A percentile compares a stretch with the other conserved stretches of the same genome.
Conservation (phyloP, 2,888 invertebrate genomes). For the Scaptomyza cyrtandrae region DNA sequence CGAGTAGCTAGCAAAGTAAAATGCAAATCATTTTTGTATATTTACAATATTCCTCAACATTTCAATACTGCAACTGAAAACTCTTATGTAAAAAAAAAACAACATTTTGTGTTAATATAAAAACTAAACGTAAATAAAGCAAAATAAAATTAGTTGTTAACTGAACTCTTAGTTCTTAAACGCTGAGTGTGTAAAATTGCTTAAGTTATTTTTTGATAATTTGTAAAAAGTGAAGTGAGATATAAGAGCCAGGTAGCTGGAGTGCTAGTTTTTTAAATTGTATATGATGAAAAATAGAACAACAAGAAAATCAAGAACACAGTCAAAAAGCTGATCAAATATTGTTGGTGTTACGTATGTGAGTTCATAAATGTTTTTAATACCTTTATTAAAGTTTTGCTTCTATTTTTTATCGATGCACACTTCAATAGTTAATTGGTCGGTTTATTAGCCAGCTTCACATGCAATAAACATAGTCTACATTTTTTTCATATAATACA, state of each 20-base stretch:
- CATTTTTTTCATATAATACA: slow-evolving; percentile 10
- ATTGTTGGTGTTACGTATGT: slow-evolving; percentile 42
- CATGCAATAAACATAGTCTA: slow-evolving; percentile 27
- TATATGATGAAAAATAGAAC: slow-evolving; percentile 52
- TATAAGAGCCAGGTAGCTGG: slow-evolving; percentile 40
- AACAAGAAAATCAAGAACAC: slow-evolving; percentile 15
- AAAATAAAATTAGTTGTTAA: slow-evolving; percentile 65
- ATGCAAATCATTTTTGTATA: slow-evolving; percentile 33
- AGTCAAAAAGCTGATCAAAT: slow-evolving; percentile 40
- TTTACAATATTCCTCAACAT: slow-evolving; percentile 21
- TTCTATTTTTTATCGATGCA: slow-evolving; percentile 14
- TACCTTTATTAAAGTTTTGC: neutral
- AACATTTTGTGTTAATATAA: slow-evolving; percentile 39
- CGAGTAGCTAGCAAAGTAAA: slow-evolving; percentile 56
- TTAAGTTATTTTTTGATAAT: slow-evolving; percentile 75
- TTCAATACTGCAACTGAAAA: slow-evolving; percentile 27
- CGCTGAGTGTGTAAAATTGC: slow-evolving; percentile 62
- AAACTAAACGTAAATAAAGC: slow-evolving; percentile 20
- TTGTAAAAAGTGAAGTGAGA: slow-evolving; percentile 60
- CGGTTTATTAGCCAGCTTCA: slow-evolving; percentile 31
- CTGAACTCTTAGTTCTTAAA: slow-evolving; percentile 58
- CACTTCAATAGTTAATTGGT: slow-evolving; percentile 22
- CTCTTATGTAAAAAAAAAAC: slow-evolving; percentile 32
- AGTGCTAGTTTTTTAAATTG: slow-evolving; percentile 70
- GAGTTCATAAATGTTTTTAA: neutral